These are phyloP conservation scores for Neodiprion virginianus DNA, from an alignment of 1,140 invertebrate genomes.

Conservation along the genomic window DNA sequence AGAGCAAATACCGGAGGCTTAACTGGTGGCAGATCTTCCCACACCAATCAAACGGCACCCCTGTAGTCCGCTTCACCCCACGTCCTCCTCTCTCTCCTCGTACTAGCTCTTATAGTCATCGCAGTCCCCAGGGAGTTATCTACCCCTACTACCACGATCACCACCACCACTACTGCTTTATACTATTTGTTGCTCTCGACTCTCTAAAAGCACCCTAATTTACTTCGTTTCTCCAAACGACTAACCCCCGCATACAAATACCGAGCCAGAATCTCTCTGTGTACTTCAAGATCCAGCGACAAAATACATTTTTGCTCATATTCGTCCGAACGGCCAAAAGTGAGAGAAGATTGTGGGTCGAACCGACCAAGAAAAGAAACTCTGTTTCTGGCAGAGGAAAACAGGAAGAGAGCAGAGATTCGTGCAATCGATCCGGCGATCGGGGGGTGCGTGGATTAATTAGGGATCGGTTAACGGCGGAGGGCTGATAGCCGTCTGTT, in stretches of 20 bases:
- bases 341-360: too few species aligned
- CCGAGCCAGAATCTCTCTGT: too few species aligned
- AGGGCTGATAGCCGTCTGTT: slow-evolving; percentile 36
- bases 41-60: slow-evolving; percentile 6
- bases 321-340: too few species aligned
- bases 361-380: too few species aligned
- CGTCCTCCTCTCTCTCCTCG: neutral
- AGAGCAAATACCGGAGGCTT: neutral
- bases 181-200: neutral
- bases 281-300: too few species aligned
- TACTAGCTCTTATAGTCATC: too few species aligned
- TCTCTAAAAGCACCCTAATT: slow-evolving; percentile 2
- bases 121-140: neutral
- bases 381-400: too few species aligned
- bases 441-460: neutral
- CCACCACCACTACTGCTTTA: too few species aligned
- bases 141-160: neutral
- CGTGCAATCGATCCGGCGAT: too few species aligned
- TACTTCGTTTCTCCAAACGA: neutral
- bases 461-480: neutral
- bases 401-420: too few species aligned
- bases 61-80: neutral
- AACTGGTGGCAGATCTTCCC: slow-evolving; percentile 6
- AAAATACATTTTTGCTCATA: too few species aligned
- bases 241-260: too few species aligned